Evolutionary conservation across 2,113 vertebrate genomes (phyloP).

Genomic region (Bubalus kerabau): DNA sequence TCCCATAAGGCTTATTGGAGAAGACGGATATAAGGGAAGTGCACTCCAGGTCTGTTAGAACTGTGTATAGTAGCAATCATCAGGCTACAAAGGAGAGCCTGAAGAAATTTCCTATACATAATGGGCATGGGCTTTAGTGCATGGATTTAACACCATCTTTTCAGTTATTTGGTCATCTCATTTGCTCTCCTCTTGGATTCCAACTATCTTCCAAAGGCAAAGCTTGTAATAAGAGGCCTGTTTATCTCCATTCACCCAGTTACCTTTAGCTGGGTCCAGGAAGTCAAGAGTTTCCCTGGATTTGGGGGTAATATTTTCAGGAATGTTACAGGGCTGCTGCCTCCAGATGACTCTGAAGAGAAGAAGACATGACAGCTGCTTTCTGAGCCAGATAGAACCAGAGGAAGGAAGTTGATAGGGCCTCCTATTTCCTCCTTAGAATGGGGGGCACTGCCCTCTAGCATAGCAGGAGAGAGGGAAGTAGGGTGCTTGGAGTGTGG

Average conservation of each 20-base stretch:
- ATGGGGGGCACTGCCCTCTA: not conserved
- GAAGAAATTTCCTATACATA: not conserved
- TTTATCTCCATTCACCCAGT: not conserved
- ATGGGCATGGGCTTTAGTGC: not conserved
- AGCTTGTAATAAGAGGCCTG: not conserved
- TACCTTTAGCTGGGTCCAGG: not conserved
- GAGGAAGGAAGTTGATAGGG: not conserved
- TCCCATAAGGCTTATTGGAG: not conserved
- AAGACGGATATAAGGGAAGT: not conserved
- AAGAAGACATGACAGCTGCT: not conserved
- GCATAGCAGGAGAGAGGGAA: rapidly evolving
- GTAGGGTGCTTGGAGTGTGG: not conserved
- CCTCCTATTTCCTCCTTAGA: not conserved
- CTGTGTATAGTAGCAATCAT: not conserved
- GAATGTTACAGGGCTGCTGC: not conserved
- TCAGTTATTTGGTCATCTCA: not conserved
- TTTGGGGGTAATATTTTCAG: not conserved
- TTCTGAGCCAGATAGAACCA: not conserved
- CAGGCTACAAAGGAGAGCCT: not conserved
- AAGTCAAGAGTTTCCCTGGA: too few species aligned
- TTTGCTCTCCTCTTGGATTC: not conserved
- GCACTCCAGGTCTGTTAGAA: not conserved
- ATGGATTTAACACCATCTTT: not conserved
- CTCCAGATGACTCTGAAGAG: not conserved
- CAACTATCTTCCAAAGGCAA: not conserved